Conservation (phyloP, 2,888 invertebrate genomes). For the Colletes collaris region DNA sequence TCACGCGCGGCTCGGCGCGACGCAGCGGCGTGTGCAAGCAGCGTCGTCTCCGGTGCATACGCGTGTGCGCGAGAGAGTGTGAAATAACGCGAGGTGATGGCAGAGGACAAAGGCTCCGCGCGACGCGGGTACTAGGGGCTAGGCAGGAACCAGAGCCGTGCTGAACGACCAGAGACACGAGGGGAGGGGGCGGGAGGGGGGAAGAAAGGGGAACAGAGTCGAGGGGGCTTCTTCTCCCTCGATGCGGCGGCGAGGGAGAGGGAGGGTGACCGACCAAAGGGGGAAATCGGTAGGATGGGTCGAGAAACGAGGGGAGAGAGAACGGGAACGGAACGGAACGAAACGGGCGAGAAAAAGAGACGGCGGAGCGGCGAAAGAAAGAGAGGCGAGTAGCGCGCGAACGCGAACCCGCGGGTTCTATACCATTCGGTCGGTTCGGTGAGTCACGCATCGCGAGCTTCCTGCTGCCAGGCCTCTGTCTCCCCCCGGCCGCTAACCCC, state of each 20-base stretch:
- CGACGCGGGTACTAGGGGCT: constrained; percentile 75
- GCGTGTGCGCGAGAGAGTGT: constrained; percentile 73
- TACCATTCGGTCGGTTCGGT: constrained; percentile 78
- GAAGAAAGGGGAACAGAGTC: constrained; percentile 50
- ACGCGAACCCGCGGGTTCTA: constrained; percentile 80
- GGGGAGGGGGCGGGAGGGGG: constrained; percentile 27
- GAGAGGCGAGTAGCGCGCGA: constrained; percentile 69
- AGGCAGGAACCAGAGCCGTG: constrained; percentile 68
- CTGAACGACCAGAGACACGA: constrained; percentile 17
- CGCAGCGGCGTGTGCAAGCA: constrained; percentile 5
- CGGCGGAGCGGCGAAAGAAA: constrained; percentile 7
- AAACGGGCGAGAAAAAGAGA: not conserved
- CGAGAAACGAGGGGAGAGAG: constrained; percentile 51
- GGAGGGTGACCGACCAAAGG: constrained; percentile 61
- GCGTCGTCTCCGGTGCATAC: not conserved
- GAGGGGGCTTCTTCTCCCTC: constrained; percentile 67
- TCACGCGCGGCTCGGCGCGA: constrained; percentile 35
- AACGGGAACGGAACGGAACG: constrained; percentile 9
- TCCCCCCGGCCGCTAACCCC: constrained; percentile 41
- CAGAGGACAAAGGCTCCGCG: constrained; percentile 81
- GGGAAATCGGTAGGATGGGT: constrained; percentile 64
- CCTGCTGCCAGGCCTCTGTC: constrained; percentile 77
- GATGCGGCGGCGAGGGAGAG: constrained; percentile 51
- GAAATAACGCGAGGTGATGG: constrained; percentile 81
- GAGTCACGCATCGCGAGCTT: constrained; percentile 83